Evolutionary conservation across 2,888 invertebrate genomes (phyloP).

Genomic region (Halictus quadricinctus): DNA sequence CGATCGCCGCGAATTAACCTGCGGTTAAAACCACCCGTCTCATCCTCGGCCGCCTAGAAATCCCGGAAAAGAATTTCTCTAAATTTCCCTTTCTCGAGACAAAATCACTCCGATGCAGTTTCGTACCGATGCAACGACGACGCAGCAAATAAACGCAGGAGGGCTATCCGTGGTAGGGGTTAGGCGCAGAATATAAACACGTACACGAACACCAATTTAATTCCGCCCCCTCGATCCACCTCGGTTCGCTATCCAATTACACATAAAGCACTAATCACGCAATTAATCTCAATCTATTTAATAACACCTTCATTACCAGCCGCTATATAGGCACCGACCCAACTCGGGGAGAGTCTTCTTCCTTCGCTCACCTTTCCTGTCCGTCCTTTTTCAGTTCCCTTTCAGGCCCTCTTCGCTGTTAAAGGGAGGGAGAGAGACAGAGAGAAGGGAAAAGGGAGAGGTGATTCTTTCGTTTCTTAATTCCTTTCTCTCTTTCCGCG

Average conservation of each 20-base stretch:
- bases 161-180: constrained; percentile 8
- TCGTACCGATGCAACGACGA: neutral
- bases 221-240: constrained; percentile 66
- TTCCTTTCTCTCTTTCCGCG: constrained; percentile 24
- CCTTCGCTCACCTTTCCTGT: constrained; percentile 13
- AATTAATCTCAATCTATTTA: constrained; percentile 82
- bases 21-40: neutral
- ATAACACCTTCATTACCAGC: constrained; percentile 81
- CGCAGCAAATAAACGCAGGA: neutral
- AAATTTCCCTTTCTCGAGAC: neutral
- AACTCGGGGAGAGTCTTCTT: constrained; percentile 62
- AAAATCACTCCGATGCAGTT: neutral
- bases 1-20: constrained; percentile 12
- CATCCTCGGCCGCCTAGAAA: neutral
- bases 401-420: neutral
- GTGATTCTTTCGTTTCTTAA: constrained; percentile 22
- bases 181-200: constrained; percentile 67
- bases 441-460: neutral
- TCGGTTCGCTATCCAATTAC: constrained; percentile 78
- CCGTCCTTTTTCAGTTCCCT: constrained; percentile 32
- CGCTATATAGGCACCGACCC: constrained; percentile 66
- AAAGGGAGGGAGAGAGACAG: neutral
- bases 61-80: neutral
- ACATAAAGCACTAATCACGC: constrained; percentile 80
- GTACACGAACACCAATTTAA: constrained; percentile 71